These are phyloP conservation scores for Etheostoma spectabile DNA, from an alignment of 2,113 vertebrate genomes.

Conservation along the genomic window DNA sequence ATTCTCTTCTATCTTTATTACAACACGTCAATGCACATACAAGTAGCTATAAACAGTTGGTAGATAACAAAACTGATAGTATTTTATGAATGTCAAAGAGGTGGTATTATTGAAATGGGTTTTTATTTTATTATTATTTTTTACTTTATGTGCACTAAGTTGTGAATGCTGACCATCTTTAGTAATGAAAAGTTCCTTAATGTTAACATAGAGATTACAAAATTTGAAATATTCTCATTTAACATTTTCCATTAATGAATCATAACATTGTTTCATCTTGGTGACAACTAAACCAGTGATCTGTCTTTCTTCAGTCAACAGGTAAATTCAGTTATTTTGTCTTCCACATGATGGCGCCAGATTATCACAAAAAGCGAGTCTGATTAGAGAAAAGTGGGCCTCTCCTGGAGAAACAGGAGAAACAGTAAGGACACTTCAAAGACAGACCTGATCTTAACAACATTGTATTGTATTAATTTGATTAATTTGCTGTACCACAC, in stretches of 20 bases:
- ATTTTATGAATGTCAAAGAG: background rate
- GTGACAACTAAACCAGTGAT: background rate
- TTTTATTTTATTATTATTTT: background rate
- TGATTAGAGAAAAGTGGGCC: background rate
- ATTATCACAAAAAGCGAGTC: background rate
- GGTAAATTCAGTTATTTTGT: background rate
- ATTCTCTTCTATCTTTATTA: too few relatives aligned
- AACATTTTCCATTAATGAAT: too few relatives aligned
- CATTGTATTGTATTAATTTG: background rate
- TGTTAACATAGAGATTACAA: too few relatives aligned
- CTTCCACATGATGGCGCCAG: conserved; percentile 56
- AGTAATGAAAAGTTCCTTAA: background rate
- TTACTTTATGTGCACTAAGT: background rate
- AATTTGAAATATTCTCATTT: background rate
- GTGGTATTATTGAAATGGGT: background rate
- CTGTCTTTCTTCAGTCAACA: background rate
- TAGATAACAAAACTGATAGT: background rate
- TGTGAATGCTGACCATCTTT: background rate
- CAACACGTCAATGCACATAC: background rate
- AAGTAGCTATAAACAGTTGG: background rate
- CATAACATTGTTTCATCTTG: background rate
- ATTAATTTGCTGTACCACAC: background rate
- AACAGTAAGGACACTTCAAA: background rate
- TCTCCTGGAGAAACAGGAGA: background rate
- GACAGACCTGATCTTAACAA: background rate